Conservation (phyloP, 37 sponge, comb jelly and placozoan species). For the Tethya wilhelma region DNA sequence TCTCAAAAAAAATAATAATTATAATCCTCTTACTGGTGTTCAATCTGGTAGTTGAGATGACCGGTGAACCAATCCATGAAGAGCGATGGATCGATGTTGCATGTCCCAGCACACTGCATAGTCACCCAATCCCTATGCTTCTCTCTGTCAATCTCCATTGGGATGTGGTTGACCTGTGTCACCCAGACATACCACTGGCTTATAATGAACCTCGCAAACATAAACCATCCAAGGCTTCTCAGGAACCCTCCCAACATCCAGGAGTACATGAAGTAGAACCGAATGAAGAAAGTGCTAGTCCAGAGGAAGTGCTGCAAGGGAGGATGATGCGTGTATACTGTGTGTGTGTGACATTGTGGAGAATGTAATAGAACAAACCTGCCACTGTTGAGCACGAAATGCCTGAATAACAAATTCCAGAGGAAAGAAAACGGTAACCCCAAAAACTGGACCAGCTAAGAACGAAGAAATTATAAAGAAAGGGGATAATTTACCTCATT, state of each 20-base stretch:
- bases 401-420: too few relatives aligned
- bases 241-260: slow-evolving; percentile 70
- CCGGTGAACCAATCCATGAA: slow-evolving; percentile 81
- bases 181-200: slow-evolving; percentile 91
- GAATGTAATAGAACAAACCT: slow-evolving; percentile 9
- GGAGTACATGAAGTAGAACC: slow-evolving; percentile 56
- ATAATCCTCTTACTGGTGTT: slow-evolving; percentile 75
- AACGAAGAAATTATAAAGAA: too few relatives aligned
- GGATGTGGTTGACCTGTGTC: slow-evolving; percentile 81
- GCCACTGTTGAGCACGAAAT: too few relatives aligned
- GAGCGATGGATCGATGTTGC: slow-evolving; percentile 48
- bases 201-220: slow-evolving; percentile 67
- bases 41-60: slow-evolving; percentile 86
- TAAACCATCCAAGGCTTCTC: slow-evolving; percentile 58
- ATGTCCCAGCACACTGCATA: slow-evolving; percentile 65
- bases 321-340: neutral
- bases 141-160: slow-evolving; percentile 79
- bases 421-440: too few relatives aligned
- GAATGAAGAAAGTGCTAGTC: slow-evolving; percentile 34
- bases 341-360: too few relatives aligned
- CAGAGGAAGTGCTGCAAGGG: slow-evolving; percentile 34
- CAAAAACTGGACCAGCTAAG: too few relatives aligned
- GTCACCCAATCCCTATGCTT: slow-evolving; percentile 67
- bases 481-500: too few relatives aligned
- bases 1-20: neutral